Conservation (phyloP, 2,888 invertebrate species). For the Limnephilus auricula region DNA sequence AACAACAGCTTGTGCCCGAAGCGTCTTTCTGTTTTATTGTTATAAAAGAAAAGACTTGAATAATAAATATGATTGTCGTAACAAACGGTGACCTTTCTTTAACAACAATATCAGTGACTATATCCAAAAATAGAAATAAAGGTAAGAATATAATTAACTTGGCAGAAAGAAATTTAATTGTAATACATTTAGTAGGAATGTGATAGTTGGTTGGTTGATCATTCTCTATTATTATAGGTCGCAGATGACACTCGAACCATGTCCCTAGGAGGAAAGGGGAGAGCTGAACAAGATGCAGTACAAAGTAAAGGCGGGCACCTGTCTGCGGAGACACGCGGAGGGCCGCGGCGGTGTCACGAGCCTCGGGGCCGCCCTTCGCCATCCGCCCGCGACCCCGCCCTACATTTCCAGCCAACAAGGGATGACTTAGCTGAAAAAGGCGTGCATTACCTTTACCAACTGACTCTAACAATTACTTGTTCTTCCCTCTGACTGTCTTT, state of each 20-base stretch:
- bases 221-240: not conserved
- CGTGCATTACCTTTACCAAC: not conserved
- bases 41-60: no score
- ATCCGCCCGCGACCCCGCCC: not conserved
- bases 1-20: no score
- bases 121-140: no score
- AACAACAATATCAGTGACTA: no score
- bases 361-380: not conserved
- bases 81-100: no score
- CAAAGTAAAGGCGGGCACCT: not conserved
- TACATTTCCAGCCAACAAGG: not conserved
- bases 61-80: no score
- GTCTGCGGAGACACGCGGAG: not conserved
- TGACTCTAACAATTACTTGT: not conserved
- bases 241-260: not conserved
- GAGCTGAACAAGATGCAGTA: not conserved
- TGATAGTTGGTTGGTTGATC: not conserved
- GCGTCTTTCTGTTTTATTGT: no score
- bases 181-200: no score
- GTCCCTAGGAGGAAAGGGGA: not conserved
- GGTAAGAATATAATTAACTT: no score
- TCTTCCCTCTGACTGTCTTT: not conserved
- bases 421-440: not conserved
- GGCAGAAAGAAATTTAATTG: no score
- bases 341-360: not conserved